Evolutionary conservation across 2,113 vertebrate genomes (phyloP).

Genomic region (Pleuronectes platessa): DNA sequence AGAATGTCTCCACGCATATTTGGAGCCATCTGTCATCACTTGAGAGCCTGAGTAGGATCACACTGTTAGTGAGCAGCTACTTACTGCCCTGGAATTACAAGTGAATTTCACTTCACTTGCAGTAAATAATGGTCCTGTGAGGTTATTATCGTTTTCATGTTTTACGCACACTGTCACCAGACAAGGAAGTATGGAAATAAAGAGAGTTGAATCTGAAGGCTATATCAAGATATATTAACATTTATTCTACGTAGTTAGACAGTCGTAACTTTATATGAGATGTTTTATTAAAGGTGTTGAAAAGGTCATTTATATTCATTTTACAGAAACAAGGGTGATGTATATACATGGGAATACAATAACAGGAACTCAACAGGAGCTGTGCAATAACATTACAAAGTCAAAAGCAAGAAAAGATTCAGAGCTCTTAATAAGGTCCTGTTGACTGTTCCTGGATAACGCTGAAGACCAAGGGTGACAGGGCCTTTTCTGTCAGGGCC

Average conservation of each 20-base stretch:
- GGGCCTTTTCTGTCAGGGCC: too few relatives aligned
- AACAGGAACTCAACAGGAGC: background rate
- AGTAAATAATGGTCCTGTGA: constrained; percentile 68
- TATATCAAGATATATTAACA: too few relatives aligned
- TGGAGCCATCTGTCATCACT: constrained; percentile 78
- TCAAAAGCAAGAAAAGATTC: background rate
- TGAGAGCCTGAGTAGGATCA: constrained; percentile 59
- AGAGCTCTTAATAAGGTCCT: background rate
- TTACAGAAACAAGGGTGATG: background rate
- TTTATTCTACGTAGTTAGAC: background rate
- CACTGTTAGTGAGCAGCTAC: constrained; percentile 76
- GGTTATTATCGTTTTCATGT: constrained; percentile 51
- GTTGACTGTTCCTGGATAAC: too few relatives aligned
- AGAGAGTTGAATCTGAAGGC: background rate
- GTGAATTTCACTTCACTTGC: constrained; percentile 41
- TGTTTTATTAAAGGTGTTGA: background rate
- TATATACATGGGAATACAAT: background rate
- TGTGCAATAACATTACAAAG: background rate
- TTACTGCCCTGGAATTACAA: constrained; percentile 65
- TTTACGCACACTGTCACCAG: background rate
- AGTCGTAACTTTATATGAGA: background rate
- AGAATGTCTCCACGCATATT: constrained; percentile 80
- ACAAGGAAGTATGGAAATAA: background rate
- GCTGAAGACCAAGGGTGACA: background rate
- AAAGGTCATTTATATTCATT: background rate